A percentile compares a stretch with the other conserved stretches of the same genome.
phyloP scores from a whole-genome alignment of 2,113 vertebrate species.

The Psophia crepitans region DNA sequence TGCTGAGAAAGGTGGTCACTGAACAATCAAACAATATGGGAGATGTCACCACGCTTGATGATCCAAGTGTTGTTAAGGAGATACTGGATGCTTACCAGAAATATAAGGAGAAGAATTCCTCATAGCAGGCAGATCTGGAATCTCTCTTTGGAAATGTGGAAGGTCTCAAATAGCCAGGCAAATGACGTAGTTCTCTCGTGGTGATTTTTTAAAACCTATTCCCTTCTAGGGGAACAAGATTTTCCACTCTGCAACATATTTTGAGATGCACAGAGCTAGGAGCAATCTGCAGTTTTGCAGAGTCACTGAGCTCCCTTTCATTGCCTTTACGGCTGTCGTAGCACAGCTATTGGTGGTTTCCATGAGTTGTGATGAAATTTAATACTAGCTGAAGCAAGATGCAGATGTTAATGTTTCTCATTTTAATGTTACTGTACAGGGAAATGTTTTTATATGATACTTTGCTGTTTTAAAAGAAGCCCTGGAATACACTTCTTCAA shows the following conservation, averaged over 20 bases:
- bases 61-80: conserved; percentile 82
- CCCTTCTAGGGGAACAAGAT: neutral
- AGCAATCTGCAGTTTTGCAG: neutral
- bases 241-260: neutral
- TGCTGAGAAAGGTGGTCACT: conserved; percentile 82
- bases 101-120: conserved; percentile 57
- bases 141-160: neutral
- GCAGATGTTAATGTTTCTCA: neutral
- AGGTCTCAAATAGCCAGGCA: neutral
- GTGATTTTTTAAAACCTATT: neutral
- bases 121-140: neutral
- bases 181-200: neutral
- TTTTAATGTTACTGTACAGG: neutral
- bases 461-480: neutral
- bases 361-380: neutral
- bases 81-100: conserved; percentile 76
- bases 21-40: conserved; percentile 73
- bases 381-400: neutral
- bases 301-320: neutral
- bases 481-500: neutral
- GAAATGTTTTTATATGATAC: neutral
- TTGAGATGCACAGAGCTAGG: neutral
- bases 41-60: conserved; percentile 88
- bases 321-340: neutral
- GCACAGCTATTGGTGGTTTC: neutral